Conservation (phyloP, 2,797 vertebrate species). For the Eurystomus glaucurus region DNA sequence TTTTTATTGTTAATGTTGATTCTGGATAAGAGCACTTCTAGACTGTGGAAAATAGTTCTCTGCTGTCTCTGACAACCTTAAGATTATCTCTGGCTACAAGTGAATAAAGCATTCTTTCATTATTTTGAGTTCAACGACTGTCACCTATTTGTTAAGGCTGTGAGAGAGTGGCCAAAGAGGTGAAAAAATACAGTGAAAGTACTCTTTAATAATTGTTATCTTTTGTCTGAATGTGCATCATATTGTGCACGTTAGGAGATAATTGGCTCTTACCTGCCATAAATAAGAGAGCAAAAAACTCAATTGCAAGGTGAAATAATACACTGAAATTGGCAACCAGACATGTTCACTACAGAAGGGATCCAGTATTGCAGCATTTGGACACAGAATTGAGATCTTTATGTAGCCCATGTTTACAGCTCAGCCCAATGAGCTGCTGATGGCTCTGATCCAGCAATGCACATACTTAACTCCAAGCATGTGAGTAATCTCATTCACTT, state of each 20-base stretch:
- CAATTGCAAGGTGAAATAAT: not conserved
- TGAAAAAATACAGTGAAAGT: not conserved
- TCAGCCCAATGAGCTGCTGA: not conserved
- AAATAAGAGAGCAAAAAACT: not conserved
- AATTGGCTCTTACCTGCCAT: not conserved
- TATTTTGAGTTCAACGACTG: not conserved
- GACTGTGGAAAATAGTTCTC: not conserved
- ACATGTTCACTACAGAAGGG: not conserved
- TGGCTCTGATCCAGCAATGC: constrained; percentile 35
- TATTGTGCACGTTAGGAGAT: not conserved
- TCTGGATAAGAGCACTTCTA: not conserved
- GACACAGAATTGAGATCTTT: not conserved
- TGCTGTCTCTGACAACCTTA: not conserved
- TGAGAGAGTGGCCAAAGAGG: not conserved
- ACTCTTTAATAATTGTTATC: not conserved
- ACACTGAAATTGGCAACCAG: not conserved
- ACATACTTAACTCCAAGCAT: not conserved
- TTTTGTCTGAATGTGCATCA: not conserved
- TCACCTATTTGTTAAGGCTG: not conserved
- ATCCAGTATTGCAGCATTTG: not conserved
- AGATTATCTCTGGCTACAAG: not conserved
- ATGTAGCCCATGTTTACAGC: not conserved
- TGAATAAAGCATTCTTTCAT: not conserved
- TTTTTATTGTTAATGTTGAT: not conserved
- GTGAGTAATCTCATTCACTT: constrained; percentile 29